Evolutionary conservation across 2,113 vertebrate genomes (phyloP).

Genomic region (Sturnus vulgaris): DNA sequence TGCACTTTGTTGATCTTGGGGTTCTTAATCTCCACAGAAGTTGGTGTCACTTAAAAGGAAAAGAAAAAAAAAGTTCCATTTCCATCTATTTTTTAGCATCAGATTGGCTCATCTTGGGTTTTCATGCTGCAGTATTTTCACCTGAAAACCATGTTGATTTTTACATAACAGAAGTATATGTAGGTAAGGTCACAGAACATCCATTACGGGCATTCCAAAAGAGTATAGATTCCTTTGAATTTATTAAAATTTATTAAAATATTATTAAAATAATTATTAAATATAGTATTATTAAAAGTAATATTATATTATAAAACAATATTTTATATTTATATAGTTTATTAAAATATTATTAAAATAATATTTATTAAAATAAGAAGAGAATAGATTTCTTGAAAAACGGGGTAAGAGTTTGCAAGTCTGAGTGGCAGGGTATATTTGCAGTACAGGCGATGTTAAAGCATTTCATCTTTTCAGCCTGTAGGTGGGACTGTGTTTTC

Average conservation of each 20-base stretch:
- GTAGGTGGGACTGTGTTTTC: constrained; percentile 78
- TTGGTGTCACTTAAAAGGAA: background rate
- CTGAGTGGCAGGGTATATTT: background rate
- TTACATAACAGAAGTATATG: fast-evolving
- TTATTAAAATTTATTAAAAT: no score
- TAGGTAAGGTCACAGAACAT: background rate
- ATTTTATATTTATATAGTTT: no score
- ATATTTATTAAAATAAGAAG: background rate
- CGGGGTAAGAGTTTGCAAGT: background rate
- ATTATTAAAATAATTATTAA: no score
- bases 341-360: no score
- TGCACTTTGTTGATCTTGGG: background rate
- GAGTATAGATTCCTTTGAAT: background rate
- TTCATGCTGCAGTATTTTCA: background rate
- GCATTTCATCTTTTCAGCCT: constrained; percentile 67
- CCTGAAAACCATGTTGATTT: background rate
- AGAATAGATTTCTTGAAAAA: background rate
- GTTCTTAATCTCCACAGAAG: background rate
- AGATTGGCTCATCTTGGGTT: background rate
- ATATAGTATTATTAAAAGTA: no score
- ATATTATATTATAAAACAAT: no score
- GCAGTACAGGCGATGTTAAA: background rate
- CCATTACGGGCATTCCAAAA: background rate
- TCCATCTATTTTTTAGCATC: background rate
- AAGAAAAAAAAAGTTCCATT: background rate